Conservation (phyloP, 2,797 vertebrate species). For the Garrulus glandarius region DNA sequence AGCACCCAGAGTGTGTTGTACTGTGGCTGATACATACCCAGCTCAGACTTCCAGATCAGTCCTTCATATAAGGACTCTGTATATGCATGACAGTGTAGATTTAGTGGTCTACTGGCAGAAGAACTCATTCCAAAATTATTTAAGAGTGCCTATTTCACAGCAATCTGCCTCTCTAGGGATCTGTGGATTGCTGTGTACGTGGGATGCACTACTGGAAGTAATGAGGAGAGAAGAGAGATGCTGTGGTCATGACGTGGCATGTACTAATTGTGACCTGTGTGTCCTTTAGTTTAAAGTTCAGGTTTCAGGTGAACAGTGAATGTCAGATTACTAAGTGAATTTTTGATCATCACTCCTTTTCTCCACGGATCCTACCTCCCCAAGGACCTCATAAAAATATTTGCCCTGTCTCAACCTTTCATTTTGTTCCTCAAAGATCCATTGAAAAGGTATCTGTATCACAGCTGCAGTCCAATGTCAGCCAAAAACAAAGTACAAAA, state of each 20-base stretch:
- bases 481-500: constrained; percentile 60
- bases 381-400: constrained; percentile 37
- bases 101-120: neutral
- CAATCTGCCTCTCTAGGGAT: neutral
- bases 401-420: constrained; percentile 30
- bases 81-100: neutral
- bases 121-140: neutral
- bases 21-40: neutral
- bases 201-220: neutral
- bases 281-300: constrained; percentile 17
- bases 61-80: neutral
- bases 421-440: constrained; percentile 30
- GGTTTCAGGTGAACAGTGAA: constrained; percentile 14
- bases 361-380: neutral
- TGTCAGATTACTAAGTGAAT: constrained; percentile 28
- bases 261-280: neutral
- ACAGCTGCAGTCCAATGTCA: constrained; percentile 56
- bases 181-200: neutral
- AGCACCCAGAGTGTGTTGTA: neutral
- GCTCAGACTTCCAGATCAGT: neutral
- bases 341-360: constrained; percentile 30
- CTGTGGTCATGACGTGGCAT: neutral
- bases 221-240: neutral
- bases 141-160: neutral
- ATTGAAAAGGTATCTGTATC: constrained; percentile 52